phyloP scores from a whole-genome alignment of 2,113 vertebrate genomes.

The Cebidichthys violaceus region DNA sequence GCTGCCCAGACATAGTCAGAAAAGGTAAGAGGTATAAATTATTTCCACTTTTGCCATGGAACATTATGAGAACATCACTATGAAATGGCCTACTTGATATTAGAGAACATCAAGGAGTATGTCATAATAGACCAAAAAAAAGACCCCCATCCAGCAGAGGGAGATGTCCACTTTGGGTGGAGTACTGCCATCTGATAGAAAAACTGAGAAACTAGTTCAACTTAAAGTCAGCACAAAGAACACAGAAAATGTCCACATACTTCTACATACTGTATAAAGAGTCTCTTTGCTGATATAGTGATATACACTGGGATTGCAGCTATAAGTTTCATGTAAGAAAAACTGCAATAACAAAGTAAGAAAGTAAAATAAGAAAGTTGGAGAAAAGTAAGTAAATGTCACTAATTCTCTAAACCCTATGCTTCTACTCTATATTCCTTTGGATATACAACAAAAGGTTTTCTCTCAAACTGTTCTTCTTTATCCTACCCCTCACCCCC shows the following conservation, averaged over 20 bases:
- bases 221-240: constrained; percentile 1
- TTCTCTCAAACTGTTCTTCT: constrained; percentile 3
- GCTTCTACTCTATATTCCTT: background rate
- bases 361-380: constrained; percentile 24
- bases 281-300: constrained; percentile 9
- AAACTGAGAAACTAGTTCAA: constrained; percentile 17
- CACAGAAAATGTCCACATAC: background rate
- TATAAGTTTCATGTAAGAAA: background rate
- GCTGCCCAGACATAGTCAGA: constrained; percentile 13
- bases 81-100: constrained; percentile 36
- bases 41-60: constrained; percentile 13
- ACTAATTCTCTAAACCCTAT: background rate
- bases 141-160: constrained; percentile 70
- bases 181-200: background rate
- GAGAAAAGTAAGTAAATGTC: constrained; percentile 14
- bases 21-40: constrained; percentile 31
- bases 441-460: background rate
- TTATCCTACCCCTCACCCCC: background rate
- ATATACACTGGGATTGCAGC: background rate
- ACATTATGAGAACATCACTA: constrained; percentile 37
- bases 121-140: constrained; percentile 35
- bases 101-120: constrained; percentile 30
- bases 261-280: background rate
- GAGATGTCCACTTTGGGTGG: constrained; percentile 44
- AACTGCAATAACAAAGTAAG: constrained; percentile 7